phyloP scores from a whole-genome alignment of 2,888 invertebrate genomes.

The Deilephila elpenor region DNA sequence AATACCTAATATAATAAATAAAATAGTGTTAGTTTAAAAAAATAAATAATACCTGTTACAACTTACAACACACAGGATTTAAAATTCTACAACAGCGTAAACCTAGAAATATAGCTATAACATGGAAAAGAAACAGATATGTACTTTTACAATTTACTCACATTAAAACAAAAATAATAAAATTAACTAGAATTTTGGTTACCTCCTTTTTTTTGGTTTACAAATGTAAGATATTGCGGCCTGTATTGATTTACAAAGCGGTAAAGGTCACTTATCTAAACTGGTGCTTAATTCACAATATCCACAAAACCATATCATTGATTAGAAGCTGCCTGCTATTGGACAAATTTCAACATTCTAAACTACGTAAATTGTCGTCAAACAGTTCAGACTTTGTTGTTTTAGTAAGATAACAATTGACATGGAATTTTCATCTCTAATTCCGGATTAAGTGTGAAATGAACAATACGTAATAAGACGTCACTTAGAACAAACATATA shows the following conservation, averaged over 20 bases:
- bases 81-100: not conserved
- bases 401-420: constrained; percentile 10
- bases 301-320: no score
- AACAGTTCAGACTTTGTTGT: not conserved
- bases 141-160: not conserved
- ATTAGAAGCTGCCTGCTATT: not conserved
- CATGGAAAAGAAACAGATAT: not conserved
- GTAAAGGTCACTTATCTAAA: no score
- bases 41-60: no score
- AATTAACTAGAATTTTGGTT: not conserved
- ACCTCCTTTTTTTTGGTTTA: no score
- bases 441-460: not conserved
- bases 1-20: no score
- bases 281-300: no score
- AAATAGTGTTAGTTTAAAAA: no score
- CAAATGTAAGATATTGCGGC: no score
- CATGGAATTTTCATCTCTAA: not conserved
- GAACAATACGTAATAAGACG: not conserved
- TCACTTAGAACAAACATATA: not conserved
- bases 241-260: no score
- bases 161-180: not conserved
- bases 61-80: no score
- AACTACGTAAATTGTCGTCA: not conserved
- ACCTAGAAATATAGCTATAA: not conserved
- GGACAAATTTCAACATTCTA: not conserved